Evolutionary conservation across 2,888 invertebrate species (phyloP).

Genomic region (Dinocampus coccinellae): DNA sequence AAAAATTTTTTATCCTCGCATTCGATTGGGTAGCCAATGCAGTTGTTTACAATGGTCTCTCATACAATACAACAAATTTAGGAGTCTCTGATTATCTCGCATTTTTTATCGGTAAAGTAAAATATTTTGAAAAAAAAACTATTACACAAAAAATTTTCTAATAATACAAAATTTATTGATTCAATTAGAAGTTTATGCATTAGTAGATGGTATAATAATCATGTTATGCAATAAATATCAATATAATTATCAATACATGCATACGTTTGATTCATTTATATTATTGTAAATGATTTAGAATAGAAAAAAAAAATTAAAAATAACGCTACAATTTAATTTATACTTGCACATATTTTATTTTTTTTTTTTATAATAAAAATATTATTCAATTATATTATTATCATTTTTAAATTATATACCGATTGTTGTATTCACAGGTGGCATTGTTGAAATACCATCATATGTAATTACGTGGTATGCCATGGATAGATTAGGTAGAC

Average conservation of each 20-base stretch:
- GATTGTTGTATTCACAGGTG: slow-evolving; percentile 69
- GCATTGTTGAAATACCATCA: slow-evolving; percentile 76
- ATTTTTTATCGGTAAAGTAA: slow-evolving; percentile 74
- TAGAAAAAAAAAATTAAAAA: no score
- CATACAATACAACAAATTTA: slow-evolving; percentile 77
- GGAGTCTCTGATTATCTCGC: slow-evolving; percentile 79
- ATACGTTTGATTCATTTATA: no score
- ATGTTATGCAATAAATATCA: no score
- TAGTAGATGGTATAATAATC: no score
- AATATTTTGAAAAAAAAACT: not conserved
- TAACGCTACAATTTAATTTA: no score
- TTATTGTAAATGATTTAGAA: no score
- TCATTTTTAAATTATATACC: no score
- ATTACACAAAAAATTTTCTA: not conserved
- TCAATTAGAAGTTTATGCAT: no score
- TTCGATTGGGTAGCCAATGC: slow-evolving; percentile 78
- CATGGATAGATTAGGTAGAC: slow-evolving; percentile 76
- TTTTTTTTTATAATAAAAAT: no score
- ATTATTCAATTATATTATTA: no score
- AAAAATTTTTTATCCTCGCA: slow-evolving; percentile 76
- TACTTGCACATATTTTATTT: no score
- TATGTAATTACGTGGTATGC: slow-evolving; percentile 78
- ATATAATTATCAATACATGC: not conserved
- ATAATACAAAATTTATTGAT: no score
- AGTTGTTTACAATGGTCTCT: slow-evolving; percentile 78